phyloP scores from a whole-genome alignment of 2,888 invertebrate species.

The Thelaira solivaga region DNA sequence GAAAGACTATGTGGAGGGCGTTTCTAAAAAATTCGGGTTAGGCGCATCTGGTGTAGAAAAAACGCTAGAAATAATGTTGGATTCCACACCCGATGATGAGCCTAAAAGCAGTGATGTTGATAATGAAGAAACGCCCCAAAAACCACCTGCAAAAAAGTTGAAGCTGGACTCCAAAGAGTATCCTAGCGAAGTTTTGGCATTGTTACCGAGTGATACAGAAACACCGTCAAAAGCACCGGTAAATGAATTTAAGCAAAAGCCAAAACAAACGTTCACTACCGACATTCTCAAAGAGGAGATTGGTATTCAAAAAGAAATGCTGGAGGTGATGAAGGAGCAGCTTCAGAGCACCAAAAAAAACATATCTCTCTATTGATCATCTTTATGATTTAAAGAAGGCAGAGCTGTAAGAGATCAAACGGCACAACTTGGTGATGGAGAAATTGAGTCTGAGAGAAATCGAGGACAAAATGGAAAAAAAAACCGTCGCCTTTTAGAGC shows the following conservation, averaged over 20 bases:
- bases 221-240: too few species aligned
- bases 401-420: slow-evolving; percentile 43
- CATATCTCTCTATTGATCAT: slow-evolving; percentile 17
- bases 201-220: too few species aligned
- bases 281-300: slow-evolving; percentile 18
- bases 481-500: slow-evolving; percentile 34
- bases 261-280: too few species aligned
- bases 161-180: neutral
- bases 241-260: too few species aligned
- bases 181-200: neutral
- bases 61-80: slow-evolving; percentile 17
- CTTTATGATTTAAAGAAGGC: slow-evolving; percentile 36
- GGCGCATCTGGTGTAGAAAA: slow-evolving; percentile 13
- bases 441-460: slow-evolving; percentile 38
- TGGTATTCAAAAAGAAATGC: slow-evolving; percentile 31
- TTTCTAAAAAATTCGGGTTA: slow-evolving; percentile 27
- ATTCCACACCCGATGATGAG: slow-evolving; percentile 18
- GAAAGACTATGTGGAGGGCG: slow-evolving; percentile 33
- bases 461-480: slow-evolving; percentile 49
- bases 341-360: slow-evolving; percentile 30
- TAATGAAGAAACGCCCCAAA: slow-evolving; percentile 18
- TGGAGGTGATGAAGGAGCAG: slow-evolving; percentile 31
- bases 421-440: too few species aligned
- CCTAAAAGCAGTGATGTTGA: slow-evolving; percentile 16
- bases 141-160: slow-evolving; percentile 34